Base-by-base conservation (phyloP, 2,888 invertebrate genomes). In the Drosophila aldrichi region DNA sequence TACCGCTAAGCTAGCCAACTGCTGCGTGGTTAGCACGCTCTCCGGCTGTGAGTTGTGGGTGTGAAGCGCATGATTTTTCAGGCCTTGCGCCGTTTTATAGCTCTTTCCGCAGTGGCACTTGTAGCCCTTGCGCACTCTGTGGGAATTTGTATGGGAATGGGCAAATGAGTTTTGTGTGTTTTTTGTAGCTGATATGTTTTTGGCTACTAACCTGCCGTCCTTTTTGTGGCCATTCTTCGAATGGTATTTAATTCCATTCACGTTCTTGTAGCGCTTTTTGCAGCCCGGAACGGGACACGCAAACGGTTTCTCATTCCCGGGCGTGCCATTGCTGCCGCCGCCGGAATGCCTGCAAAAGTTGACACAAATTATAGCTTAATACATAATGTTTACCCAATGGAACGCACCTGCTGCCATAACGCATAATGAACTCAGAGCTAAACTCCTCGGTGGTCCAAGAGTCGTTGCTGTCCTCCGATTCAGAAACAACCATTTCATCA, bases 211-310 rank as follows among this genome's bases (percentile, higher is more conserved):
- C 96, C 96, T 96, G 92, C 96, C 95, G 88, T 96, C 96, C 92
- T 96, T 96, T 93, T 96, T 96, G 92, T 97, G 97, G 10, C 97
- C 96, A 92, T 97, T 96, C 93, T 96, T 96, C 48, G 96, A 96
- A 93, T 97, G 97, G 92, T 97, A 97, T 91, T 97, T 97, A 90
- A 97, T 97, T 64, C 97, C 97, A 92, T 97, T 97, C 65, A 97
- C 95, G 92, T 97, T 97, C 93, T 97, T 97, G 93, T 97, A 97
- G 46, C 96, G 94, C 91, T 97, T 97, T 93, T 96, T 96, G 93
- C 97, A 97, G 52, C 97, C 97, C 56, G 96, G 96, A 69, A 97
- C 96, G 1, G 97, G 96, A 92, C 97, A 97, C 9, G 96, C 96
- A 93, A 96, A 97, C 1, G 97, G 97, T 92, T 96, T 97, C 91